Evolutionary conservation across 2,888 invertebrate genomes (phyloP).

Genomic region (Amphipyra tragopoginis): DNA sequence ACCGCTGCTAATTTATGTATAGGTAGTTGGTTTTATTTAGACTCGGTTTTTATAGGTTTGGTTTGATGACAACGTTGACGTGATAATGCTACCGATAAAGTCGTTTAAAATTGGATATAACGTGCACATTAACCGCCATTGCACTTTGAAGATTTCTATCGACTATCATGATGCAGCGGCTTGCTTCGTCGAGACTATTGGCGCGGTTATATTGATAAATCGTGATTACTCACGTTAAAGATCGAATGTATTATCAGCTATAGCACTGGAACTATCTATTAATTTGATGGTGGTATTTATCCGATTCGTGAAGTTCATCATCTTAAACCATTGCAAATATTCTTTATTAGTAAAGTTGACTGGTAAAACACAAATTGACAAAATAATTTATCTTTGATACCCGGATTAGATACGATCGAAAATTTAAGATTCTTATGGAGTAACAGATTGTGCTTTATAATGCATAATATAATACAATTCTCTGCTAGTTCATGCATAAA

Average conservation of each 20-base stretch:
- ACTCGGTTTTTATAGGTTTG: slow-evolving; percentile 15
- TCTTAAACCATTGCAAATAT: no score
- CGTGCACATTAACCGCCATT: not conserved
- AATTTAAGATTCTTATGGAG: not conserved
- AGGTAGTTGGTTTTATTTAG: slow-evolving; percentile 42
- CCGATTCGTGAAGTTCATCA: no score
- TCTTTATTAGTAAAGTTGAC: no score
- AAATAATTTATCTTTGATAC: not conserved
- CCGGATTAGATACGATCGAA: not conserved
- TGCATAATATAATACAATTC: not conserved
- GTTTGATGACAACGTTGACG: slow-evolving; percentile 7
- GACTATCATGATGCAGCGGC: no score
- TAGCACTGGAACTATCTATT: no score
- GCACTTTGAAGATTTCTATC: no score
- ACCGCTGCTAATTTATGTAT: slow-evolving; percentile 73
- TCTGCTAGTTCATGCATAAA: slow-evolving; percentile 7
- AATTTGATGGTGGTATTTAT: no score
- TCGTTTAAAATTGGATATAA: slow-evolving; percentile 5
- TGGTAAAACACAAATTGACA: no score
- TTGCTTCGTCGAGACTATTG: no score
- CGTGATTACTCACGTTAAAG: no score
- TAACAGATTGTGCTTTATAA: not conserved
- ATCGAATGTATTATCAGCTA: no score
- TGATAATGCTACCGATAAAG: slow-evolving; percentile 21
- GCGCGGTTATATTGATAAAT: no score